phyloP scores from a whole-genome alignment of 2,113 vertebrate species.

The sheep (Ovis aries) region DNA sequence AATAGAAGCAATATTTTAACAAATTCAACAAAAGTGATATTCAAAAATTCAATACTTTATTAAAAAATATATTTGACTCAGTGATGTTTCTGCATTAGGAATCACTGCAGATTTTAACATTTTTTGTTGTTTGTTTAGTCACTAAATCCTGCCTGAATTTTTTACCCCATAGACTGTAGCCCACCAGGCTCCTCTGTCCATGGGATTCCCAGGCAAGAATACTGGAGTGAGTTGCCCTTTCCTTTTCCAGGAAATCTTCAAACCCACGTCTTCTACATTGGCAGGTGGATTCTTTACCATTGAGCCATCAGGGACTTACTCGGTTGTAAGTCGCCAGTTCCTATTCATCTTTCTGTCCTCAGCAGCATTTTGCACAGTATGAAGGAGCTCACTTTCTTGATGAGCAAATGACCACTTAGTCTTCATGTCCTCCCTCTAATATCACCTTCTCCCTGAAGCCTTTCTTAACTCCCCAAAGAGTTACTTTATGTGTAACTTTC shows the following conservation, averaged over 20 bases:
- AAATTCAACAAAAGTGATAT: neutral
- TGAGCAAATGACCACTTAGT: neutral
- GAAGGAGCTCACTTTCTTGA: neutral
- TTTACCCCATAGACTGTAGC: neutral
- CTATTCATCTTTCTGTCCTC: neutral
- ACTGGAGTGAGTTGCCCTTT: neutral
- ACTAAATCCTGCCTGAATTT: neutral
- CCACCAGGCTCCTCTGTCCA: neutral
- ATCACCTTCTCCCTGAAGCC: neutral
- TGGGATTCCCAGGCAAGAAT: neutral
- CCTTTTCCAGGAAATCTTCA: neutral
- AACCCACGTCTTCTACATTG: neutral
- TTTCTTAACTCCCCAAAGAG: neutral
- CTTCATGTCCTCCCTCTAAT: neutral
- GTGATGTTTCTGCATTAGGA: neutral
- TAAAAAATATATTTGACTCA: neutral
- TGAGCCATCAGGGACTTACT: neutral
- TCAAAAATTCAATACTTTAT: neutral
- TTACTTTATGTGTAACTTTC: neutral
- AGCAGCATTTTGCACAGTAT: neutral
- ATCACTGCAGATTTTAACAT: neutral
- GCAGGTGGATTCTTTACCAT: neutral
- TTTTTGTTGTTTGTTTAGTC: neutral
- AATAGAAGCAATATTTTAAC: neutral
- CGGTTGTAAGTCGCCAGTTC: neutral